These are phyloP conservation scores for Colletes collaris DNA, from an alignment of 2,888 invertebrate genomes.

Conservation along the genomic window DNA sequence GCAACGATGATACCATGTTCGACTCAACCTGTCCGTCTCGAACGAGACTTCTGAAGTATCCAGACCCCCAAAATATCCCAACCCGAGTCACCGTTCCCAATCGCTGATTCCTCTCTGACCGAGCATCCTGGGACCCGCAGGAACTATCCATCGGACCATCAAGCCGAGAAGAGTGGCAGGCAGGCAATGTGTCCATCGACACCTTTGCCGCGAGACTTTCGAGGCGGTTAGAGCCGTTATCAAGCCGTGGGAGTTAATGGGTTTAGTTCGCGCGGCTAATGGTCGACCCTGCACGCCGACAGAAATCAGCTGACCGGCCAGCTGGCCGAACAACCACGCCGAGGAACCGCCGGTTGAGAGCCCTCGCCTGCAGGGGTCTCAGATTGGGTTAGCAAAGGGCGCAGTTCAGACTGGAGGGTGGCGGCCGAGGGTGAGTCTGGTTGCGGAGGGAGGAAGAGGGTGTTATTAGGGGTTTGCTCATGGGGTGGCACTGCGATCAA, in stretches of 20 bases:
- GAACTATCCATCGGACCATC: no score
- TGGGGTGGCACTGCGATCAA: conserved; percentile 82
- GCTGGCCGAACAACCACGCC: conserved; percentile 67
- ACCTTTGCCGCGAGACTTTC: conserved; percentile 33
- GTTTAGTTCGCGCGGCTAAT: conserved; percentile 74
- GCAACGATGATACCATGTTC: no score
- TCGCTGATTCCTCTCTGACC: no score
- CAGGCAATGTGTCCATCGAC: neutral
- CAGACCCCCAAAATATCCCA: no score
- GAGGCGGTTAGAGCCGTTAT: conserved; percentile 63
- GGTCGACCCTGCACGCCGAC: conserved; percentile 65
- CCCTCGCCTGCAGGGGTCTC: conserved; percentile 70
- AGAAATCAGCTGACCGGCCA: conserved; percentile 80
- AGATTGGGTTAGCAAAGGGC: conserved; percentile 78
- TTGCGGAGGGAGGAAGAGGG: conserved; percentile 70
- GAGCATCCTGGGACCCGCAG: no score
- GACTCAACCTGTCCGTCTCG: no score
- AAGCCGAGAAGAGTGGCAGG: neutral
- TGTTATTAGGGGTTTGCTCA: conserved; percentile 82
- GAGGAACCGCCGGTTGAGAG: conserved; percentile 63
- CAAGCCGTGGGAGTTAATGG: conserved; percentile 77
- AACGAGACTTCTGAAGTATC: no score
- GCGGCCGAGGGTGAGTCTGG: conserved; percentile 49
- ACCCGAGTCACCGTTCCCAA: no score
- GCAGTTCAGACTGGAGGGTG: conserved; percentile 64